Conservation (phyloP, 1,140 invertebrate genomes). For the Drosophila rufa region DNA sequence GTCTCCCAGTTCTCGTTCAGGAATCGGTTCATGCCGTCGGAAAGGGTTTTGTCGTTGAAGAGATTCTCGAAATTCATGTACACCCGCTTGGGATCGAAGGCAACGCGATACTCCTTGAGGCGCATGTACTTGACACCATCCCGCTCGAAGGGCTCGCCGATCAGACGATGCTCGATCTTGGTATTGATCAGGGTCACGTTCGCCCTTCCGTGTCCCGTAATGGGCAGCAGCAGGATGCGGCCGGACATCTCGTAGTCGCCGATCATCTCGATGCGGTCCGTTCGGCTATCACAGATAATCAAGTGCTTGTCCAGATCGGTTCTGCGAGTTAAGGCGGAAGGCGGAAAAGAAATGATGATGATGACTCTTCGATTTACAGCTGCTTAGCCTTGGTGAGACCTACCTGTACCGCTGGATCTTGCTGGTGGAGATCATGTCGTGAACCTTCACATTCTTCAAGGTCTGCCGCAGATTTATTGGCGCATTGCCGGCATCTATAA, state of each 20-base stretch:
- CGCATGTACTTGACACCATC: slow-evolving; percentile 88
- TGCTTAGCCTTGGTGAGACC: slow-evolving; percentile 12
- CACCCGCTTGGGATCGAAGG: slow-evolving; percentile 86
- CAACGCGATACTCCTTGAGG: slow-evolving; percentile 87
- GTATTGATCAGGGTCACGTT: slow-evolving; percentile 89
- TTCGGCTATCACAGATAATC: slow-evolving; percentile 85
- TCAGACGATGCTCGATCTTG: slow-evolving; percentile 87
- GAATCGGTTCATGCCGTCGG: slow-evolving; percentile 87
- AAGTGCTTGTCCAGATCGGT: slow-evolving; percentile 85
- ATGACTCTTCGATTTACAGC: slow-evolving; percentile 5
- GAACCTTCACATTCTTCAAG: slow-evolving; percentile 86
- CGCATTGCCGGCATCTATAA: slow-evolving; percentile 80
- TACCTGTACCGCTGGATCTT: slow-evolving; percentile 82
- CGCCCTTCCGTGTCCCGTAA: slow-evolving; percentile 89
- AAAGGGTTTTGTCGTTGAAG: slow-evolving; percentile 87
- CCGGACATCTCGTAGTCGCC: slow-evolving; percentile 90
- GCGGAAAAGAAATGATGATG: not conserved
- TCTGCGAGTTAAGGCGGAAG: slow-evolving; percentile 56
- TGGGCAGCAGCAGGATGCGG: slow-evolving; percentile 89
- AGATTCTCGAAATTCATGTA: slow-evolving; percentile 87
- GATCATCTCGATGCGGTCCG: slow-evolving; percentile 87
- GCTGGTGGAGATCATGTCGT: slow-evolving; percentile 86
- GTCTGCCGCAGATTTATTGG: slow-evolving; percentile 86
- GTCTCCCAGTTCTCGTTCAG: slow-evolving; percentile 89
- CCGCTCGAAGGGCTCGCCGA: slow-evolving; percentile 87